These are phyloP conservation scores for Archips xylosteana DNA, from an alignment of 2,888 invertebrate species.

Conservation along the genomic window DNA sequence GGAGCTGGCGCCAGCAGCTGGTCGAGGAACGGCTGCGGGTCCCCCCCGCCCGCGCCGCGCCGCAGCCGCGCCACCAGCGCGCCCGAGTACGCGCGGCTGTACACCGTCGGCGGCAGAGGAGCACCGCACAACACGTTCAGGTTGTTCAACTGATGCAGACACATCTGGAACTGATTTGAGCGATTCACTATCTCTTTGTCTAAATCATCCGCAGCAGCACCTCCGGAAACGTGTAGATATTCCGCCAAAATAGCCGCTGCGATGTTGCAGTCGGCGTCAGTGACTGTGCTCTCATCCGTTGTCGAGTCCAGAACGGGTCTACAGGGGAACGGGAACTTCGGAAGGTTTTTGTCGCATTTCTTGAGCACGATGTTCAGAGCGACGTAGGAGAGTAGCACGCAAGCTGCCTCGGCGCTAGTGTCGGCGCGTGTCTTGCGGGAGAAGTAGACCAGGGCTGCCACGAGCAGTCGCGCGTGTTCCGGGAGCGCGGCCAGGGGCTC, in stretches of 20 bases:
- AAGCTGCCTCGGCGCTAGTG: conserved; percentile 48
- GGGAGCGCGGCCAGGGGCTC: conserved; percentile 46
- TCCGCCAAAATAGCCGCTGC: conserved; percentile 43
- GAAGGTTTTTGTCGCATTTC: conserved; percentile 36
- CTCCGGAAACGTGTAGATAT: conserved; percentile 43
- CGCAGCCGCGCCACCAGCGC: conserved; percentile 55
- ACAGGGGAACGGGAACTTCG: conserved; percentile 10
- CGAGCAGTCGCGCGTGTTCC: conserved; percentile 50
- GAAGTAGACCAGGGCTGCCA: conserved; percentile 56
- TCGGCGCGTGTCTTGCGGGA: conserved; percentile 47
- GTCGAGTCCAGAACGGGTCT: conserved; percentile 23
- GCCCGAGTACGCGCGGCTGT: conserved; percentile 54
- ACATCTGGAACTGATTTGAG: conserved; percentile 55
- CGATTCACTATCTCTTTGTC: conserved; percentile 46
- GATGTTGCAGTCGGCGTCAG: conserved; percentile 42
- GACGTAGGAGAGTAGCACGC: conserved; percentile 55
- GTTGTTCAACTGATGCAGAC: conserved; percentile 55
- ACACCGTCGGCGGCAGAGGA: conserved; percentile 48
- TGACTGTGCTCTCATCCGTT: conserved; percentile 30
- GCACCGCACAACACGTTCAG: conserved; percentile 58
- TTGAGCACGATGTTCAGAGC: conserved; percentile 48
- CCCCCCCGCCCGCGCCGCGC: conserved; percentile 34
- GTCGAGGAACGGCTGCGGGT: conserved; percentile 19
- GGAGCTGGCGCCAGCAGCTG: conserved; percentile 19
- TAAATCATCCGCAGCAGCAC: conserved; percentile 26